phyloP scores from a whole-genome alignment of 1,140 invertebrate species.

The Muscidifurax raptorellus region DNA sequence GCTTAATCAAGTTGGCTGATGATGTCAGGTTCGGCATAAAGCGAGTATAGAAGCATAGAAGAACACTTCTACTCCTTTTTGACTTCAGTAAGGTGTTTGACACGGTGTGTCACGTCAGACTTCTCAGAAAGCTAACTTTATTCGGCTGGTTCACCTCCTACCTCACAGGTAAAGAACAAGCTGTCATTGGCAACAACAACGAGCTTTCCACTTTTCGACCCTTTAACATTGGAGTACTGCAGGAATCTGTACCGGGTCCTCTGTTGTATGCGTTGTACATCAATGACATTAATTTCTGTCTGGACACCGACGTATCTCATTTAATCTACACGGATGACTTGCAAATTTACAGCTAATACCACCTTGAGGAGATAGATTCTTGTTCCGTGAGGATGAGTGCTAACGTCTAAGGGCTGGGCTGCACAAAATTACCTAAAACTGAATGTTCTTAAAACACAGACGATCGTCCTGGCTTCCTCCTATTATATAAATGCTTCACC shows the following conservation, averaged over 20 bases:
- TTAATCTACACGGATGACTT: neutral
- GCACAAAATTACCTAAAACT: neutral
- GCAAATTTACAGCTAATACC: neutral
- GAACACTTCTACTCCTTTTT: neutral
- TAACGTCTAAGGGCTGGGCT: neutral
- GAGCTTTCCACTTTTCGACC: too few relatives aligned
- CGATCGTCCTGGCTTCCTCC: neutral
- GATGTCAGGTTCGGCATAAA: neutral
- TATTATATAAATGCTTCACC: too few relatives aligned
- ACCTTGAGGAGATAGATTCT: neutral
- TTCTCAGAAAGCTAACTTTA: neutral
- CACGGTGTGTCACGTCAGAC: neutral
- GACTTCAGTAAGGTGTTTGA: neutral
- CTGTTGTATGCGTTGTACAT: neutral
- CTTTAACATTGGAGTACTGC: neutral
- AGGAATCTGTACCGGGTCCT: neutral
- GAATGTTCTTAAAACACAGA: neutral
- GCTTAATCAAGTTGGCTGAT: neutral
- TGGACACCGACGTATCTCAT: neutral
- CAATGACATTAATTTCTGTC: neutral
- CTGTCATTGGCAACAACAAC: neutral
- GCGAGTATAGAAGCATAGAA: too few relatives aligned
- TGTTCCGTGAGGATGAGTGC: neutral
- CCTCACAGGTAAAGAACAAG: neutral
- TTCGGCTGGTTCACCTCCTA: neutral